Base-by-base conservation (phyloP, 1,140 invertebrate genomes). In the Neelides sp. region DNA sequence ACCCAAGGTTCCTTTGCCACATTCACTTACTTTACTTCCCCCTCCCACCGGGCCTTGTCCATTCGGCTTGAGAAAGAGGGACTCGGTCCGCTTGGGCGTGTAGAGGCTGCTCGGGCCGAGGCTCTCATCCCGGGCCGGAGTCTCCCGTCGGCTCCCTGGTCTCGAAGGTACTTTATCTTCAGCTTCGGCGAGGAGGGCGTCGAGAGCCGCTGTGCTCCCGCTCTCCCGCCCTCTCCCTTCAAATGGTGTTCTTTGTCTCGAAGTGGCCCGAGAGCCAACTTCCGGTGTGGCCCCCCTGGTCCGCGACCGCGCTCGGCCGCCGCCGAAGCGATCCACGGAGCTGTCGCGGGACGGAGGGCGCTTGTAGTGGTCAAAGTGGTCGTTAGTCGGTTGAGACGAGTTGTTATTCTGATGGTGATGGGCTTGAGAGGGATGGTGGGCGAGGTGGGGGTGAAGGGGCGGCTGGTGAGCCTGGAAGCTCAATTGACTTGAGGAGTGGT, bases 61-160 rank as follows among this genome's bases (percentile, higher is more conserved):
- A 24, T 51, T 58, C 30, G 62, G 62, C 45, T 63, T 65, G 47
- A 68, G 63, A 55, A 69, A 71, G 20, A 72, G 67, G 13, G 86
- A 91, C 64, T 91, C 87, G 42, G 87, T 91, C 58, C 88, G 73
- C 66, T 89, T 89, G 32, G 85, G 86, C 65, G 88, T 84, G 63
- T 63, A 45, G 75, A 51, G 77, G n/a, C 7, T 32, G 28, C 7
- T 8, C n/a, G 7, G n/a, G 28, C n/a, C 28, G 28, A 32, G n/a
- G 28, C 28, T n/a, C 7, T 32, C 28, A 32, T 32, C n/a, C 28
- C 51, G 13, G 19, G 19, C 50, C 12, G 58, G 58, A 15, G 58
- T 61, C 13, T 57, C 54, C 7, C 53, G 54, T n/a, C 58, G 24
- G 15, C 43, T 24, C 4, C 44, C 30, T 2, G 34, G 30, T 19